Percentiles rank a stretch among this genome's conserved stretches.
Conservation (phyloP, 2,113 vertebrate species). For the Stigmatopora argus region DNA sequence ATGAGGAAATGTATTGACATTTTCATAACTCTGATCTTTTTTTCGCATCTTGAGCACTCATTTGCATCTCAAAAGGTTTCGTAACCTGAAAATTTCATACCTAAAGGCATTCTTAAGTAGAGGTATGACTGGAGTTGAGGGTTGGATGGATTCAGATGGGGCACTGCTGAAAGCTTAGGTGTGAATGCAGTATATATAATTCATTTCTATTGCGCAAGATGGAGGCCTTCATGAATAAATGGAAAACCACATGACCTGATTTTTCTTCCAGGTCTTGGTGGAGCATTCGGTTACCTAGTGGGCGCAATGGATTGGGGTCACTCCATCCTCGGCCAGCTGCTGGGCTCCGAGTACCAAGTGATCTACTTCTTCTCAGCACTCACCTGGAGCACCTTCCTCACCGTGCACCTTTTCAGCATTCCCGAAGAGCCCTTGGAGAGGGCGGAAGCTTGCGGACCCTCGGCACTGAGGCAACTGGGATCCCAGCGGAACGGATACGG, state of each 20-base stretch:
- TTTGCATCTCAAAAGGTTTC: too few relatives aligned
- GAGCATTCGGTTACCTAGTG: conserved; percentile 86
- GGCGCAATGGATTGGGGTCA: conserved; percentile 92
- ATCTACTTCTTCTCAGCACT: conserved; percentile 86
- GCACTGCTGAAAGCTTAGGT: too few relatives aligned
- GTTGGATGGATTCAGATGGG: too few relatives aligned
- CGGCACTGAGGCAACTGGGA: conserved; percentile 44
- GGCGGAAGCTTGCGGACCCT: conserved; percentile 5
- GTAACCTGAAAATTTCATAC: too few relatives aligned
- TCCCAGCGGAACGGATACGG: conserved; percentile 68
- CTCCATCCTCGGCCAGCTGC: conserved; percentile 72
- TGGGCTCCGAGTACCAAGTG: conserved; percentile 92
- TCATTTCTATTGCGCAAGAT: neutral
- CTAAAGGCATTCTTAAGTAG: too few relatives aligned
- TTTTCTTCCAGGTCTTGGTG: conserved; percentile 79
- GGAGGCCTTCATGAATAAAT: neutral
- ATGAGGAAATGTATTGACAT: too few relatives aligned
- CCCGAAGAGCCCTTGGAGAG: conserved; percentile 78
- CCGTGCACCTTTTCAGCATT: conserved; percentile 86
- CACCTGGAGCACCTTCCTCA: conserved; percentile 78
- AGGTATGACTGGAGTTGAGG: too few relatives aligned
- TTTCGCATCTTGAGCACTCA: too few relatives aligned
- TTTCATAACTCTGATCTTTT: too few relatives aligned
- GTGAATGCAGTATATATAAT: too few relatives aligned
- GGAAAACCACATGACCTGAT: neutral